These are phyloP conservation scores for Silurus glanis DNA, from an alignment of 2,113 vertebrate species.

Conservation along the genomic window DNA sequence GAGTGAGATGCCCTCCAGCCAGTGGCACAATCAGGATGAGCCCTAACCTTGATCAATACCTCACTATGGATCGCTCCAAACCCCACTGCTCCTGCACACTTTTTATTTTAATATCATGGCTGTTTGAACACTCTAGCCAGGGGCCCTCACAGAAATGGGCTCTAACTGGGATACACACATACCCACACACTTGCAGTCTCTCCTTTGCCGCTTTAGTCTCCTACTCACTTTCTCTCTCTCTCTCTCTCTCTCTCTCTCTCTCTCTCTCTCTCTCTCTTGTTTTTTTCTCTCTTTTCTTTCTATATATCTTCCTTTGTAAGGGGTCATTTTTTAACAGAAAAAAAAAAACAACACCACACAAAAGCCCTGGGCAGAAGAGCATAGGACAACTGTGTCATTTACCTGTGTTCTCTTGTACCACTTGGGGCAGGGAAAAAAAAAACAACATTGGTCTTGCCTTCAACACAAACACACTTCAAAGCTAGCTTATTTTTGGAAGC, in stretches of 20 bases:
- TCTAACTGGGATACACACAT: slow-evolving; percentile 41
- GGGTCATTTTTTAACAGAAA: slow-evolving; percentile 58
- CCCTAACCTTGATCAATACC: slow-evolving; percentile 80
- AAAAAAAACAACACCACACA: slow-evolving; percentile 62
- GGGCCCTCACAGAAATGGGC: slow-evolving; percentile 59
- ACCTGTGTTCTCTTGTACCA: slow-evolving; percentile 67
- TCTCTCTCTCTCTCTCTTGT: not conserved
- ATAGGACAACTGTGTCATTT: slow-evolving; percentile 76
- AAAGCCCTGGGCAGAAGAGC: slow-evolving; percentile 71
- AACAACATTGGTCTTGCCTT: slow-evolving; percentile 58
- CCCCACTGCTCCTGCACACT: slow-evolving; percentile 66
- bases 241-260: not conserved
- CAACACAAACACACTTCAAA: slow-evolving; percentile 74
- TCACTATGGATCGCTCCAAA: slow-evolving; percentile 72
- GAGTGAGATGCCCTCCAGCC: slow-evolving; percentile 61
- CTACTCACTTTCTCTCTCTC: not conserved
- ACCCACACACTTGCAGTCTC: slow-evolving; percentile 24
- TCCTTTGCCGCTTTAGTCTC: not conserved
- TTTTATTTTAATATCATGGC: slow-evolving; percentile 78
- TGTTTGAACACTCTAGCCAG: slow-evolving; percentile 76
- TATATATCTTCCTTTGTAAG: slow-evolving; percentile 62
- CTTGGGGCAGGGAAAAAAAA: slow-evolving; percentile 40
- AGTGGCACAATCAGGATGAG: slow-evolving; percentile 59
- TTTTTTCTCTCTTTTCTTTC: not conserved
- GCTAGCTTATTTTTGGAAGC: slow-evolving; percentile 72